Evolutionary conservation across 2,888 invertebrate genomes (phyloP).

Genomic region (Sarcophaga carnaria): DNA sequence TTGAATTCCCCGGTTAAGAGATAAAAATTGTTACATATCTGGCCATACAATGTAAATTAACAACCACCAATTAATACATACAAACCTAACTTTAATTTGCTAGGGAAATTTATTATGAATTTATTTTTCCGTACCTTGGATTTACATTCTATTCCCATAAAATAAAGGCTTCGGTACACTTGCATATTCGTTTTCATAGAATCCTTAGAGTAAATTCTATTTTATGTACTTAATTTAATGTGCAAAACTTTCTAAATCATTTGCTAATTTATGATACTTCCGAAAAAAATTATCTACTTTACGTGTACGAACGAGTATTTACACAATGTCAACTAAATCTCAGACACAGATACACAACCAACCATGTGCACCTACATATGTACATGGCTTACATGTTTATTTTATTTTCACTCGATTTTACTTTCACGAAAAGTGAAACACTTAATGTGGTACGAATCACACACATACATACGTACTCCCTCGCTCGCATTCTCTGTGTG

Average conservation of each 20-base stretch:
- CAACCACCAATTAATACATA: no score
- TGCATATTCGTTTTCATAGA: background rate
- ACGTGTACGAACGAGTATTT: constrained; percentile 36
- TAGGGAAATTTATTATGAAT: no score
- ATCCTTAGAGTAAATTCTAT: constrained; percentile 30
- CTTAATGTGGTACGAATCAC: constrained; percentile 10
- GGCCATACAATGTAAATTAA: no score
- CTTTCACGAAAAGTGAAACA: constrained; percentile 39
- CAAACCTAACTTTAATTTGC: no score
- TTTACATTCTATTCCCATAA: no score
- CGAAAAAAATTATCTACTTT: constrained; percentile 36
- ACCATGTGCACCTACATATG: background rate
- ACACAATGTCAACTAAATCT: constrained; percentile 37
- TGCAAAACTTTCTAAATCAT: constrained; percentile 51
- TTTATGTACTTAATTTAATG: constrained; percentile 35
- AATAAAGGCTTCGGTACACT: background rate
- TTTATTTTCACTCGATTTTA: constrained; percentile 15
- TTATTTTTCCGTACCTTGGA: no score
- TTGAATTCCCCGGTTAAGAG: no score
- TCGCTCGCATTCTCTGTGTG: background rate
- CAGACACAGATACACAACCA: background rate
- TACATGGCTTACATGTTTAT: constrained; percentile 3
- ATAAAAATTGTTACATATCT: no score
- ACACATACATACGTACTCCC: background rate
- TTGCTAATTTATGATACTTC: constrained; percentile 50